These are phyloP conservation scores for Sebastes elongatus DNA, from an alignment of 2,797 vertebrate genomes.

Conservation along the genomic window DNA sequence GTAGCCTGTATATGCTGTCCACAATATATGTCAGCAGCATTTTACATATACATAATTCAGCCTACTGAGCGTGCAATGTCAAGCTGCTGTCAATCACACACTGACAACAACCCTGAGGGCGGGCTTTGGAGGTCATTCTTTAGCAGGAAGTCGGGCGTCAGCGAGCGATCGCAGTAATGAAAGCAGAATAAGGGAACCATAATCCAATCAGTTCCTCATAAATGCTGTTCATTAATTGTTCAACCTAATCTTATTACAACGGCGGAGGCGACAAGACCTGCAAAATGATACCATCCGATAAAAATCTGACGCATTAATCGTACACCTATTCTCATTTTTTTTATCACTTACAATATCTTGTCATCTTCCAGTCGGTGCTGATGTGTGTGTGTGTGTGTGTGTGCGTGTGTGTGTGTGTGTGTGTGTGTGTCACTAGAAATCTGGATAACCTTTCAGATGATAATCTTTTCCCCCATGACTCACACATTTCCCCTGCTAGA, in stretches of 20 bases:
- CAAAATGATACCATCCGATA: conserved; percentile 25
- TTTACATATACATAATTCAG: conserved; percentile 9
- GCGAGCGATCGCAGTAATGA: not conserved
- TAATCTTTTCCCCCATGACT: conserved; percentile 62
- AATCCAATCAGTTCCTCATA: conserved; percentile 33
- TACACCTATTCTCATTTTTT: not conserved
- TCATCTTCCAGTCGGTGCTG: not conserved
- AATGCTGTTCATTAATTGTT: conserved; percentile 23
- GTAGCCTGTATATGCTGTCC: not conserved
- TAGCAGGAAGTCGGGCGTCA: not conserved
- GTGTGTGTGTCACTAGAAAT: conserved; percentile 20
- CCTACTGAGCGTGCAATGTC: not conserved
- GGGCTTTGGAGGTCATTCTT: conserved; percentile 28
- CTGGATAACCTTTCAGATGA: conserved; percentile 73
- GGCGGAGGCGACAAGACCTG: conserved; percentile 1
- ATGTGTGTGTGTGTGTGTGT: not conserved
- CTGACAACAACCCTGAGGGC: not conserved
- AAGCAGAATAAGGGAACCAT: not conserved
- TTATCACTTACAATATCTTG: conserved; percentile 24
- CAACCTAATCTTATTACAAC: conserved; percentile 32
- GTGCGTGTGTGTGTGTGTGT: conserved; percentile 10
- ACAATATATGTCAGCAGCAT: not conserved
- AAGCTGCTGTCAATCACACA: conserved; percentile 34
- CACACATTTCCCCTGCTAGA: conserved; percentile 53
- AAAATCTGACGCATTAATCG: conserved; percentile 12